Evolutionary conservation across 2,797 vertebrate genomes (phyloP), one percentile per base, ranked within the genome.

Genomic region (Hozukius guyotensis): DNA sequence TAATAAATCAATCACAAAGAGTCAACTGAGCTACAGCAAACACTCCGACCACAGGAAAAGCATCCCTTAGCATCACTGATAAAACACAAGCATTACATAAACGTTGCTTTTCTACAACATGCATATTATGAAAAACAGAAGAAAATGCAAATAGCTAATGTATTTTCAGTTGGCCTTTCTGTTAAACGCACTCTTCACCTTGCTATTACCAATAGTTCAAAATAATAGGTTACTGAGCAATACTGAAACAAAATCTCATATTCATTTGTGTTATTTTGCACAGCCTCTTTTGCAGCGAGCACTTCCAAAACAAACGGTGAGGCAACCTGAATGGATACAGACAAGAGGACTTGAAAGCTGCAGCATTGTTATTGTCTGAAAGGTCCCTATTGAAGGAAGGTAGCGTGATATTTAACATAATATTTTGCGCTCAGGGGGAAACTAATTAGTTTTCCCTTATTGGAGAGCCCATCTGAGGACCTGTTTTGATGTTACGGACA

Each of bases 261-360:
- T 68, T 78, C 11, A 38, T 72, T 79, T 64, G 22, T 81, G 55
- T 57, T 61, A 53, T 77, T 87, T 68, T 82, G 10, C 55, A 63
- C 4, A 8, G 57, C 63, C 78, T 88, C 64, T 77, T 81, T 52
- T 72, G 31, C 63, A 14, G 11, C 46, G 32, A 82, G 53, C 72
- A 71, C 78, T 87, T 89, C 55, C 85, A 85, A 75, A 56, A 36
- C 25, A 38, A 57, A 64, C 12, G 14, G 29, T 27, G 49, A 86
- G 71, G 63, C 69, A 32, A 29, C 49, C 60, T 78, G 77, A 91
- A 85, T 60, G 82, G 81, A 89, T 63, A 56, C 61, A 69, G 69
- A 88, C 53, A 75, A 89, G 81, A 67, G 87, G 83, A 91, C 88
- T 88, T 89, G 75, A 92, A 90, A 88, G 87, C 72, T 81, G 73